Base-by-base conservation (phyloP, 2,888 invertebrate species). In the Neoascia interrupta region DNA sequence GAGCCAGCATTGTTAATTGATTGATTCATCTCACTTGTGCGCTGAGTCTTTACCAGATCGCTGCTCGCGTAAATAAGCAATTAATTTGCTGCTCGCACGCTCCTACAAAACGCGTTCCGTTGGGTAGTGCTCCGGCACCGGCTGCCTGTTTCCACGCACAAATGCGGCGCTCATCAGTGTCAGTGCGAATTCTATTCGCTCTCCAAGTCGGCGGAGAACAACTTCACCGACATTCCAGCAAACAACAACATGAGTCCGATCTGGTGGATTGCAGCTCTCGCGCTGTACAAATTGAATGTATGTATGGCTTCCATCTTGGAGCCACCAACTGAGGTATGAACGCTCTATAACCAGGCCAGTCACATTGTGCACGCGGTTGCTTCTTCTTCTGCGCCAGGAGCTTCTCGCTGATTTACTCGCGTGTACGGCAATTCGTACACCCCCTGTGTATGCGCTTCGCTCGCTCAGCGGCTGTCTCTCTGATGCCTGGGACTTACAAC, bases 391-490 rank as follows among this genome's bases (percentile, higher is more conserved):
- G 11, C 15, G 54, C 73, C 60, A 66, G 66, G 66, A 79, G 61
- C 69, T 69, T 21, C 21, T 51, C n/a, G 36, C 73, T 66, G 66
- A 49, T 72, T 45, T 43, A 79, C 58, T 58, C 53, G 39, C 49
- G 61, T 72, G 66, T 66, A 37, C n/a, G n/a, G 43, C 8, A 23
- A 53, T 28, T 11, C 34, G 49, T 37, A 58, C 61, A 28, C 43
- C 39, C 39, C 60, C 28, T 26, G 45, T 43, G 43, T 58, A 43
- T 41, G 51, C 36, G 66, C 54, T 45, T 68, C 18, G 43, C 51
- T 56, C 37, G 68, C 73, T 72, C 66, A 79, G 79, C 73, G 79
- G 79, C 79, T 61, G 72, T 79, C 72, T 72, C 60, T 68, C 51
- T 37, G 11, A 6, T 51, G 26, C 21, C 6, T 53, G 19, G 56